A percentile compares a stretch with the other conserved stretches of the same genome.
These are phyloP conservation scores for Acholoe squamosa DNA, from an alignment of 2,888 invertebrate genomes.

Conservation along the genomic window DNA sequence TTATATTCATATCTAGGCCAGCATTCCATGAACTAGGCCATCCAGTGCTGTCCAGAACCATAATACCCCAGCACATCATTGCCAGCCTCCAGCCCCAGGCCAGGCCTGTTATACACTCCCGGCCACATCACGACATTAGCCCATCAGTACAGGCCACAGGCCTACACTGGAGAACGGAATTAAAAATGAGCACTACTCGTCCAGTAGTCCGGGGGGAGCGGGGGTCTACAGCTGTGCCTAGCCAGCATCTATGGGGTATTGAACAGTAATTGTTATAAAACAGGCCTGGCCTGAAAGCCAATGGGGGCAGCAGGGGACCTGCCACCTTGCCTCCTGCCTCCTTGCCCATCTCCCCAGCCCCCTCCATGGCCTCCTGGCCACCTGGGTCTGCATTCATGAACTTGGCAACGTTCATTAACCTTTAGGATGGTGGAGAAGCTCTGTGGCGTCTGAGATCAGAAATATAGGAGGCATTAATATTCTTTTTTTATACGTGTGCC, in stretches of 20 bases:
- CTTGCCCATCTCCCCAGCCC: background rate
- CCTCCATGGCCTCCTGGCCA: background rate
- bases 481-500: no score
- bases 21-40: no score
- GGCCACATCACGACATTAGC: background rate
- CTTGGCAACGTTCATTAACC: background rate
- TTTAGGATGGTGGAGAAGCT: no score
- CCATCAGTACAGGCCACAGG: background rate
- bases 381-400: constrained; percentile 11
- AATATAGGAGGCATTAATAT: no score
- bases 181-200: background rate
- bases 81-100: no score
- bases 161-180: background rate
- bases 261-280: constrained; percentile 6
- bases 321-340: background rate
- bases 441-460: no score
- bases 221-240: no score
- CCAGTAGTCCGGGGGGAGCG: background rate
- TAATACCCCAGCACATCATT: no score
- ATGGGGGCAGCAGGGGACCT: background rate
- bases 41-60: no score
- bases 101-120: no score
- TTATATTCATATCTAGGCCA: no score
- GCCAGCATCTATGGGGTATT: no score
- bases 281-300: constrained; percentile 14